phyloP scores from a whole-genome alignment of 1,140 invertebrate species.

The Cotesia chilonis region DNA sequence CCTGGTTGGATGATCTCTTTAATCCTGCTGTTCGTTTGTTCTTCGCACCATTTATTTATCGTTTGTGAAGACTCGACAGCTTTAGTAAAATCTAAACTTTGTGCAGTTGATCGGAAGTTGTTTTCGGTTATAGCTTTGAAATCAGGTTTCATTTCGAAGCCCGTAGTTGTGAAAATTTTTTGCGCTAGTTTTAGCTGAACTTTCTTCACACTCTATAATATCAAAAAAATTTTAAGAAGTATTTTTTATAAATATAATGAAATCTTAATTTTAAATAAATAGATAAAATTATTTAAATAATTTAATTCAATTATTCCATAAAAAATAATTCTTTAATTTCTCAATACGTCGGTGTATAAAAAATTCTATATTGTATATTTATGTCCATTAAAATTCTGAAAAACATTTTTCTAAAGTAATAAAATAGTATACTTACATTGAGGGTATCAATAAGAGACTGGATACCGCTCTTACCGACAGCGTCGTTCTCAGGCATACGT shows the following conservation, averaged over 20 bases:
- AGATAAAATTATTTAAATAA: too few relatives aligned
- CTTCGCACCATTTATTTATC: conserved; percentile 70
- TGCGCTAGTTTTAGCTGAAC: conserved; percentile 46
- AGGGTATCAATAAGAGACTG: conserved; percentile 17
- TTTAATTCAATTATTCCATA: too few relatives aligned
- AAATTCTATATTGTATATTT: too few relatives aligned
- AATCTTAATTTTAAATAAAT: too few relatives aligned
- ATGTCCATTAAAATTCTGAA: too few relatives aligned
- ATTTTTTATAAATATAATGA: too few relatives aligned
- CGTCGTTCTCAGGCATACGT: neutral
- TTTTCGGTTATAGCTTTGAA: conserved; percentile 28
- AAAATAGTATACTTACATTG: conserved; percentile 4
- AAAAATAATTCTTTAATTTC: too few relatives aligned
- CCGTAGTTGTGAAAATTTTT: conserved; percentile 54
- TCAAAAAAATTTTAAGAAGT: too few relatives aligned
- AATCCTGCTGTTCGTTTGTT: conserved; percentile 6
- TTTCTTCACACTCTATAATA: conserved; percentile 37
- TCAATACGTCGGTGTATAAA: too few relatives aligned
- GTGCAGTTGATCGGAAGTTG: conserved; percentile 65
- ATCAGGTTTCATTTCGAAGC: conserved; percentile 48
- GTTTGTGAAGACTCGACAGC: conserved; percentile 56
- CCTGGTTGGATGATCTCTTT: conserved; percentile 19
- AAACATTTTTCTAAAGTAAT: neutral
- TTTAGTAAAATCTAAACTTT: conserved; percentile 68
- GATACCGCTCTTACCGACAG: neutral